These are phyloP conservation scores for Cardiocondyla obscurior DNA, from an alignment of 1,140 invertebrate species.

Conservation along the genomic window DNA sequence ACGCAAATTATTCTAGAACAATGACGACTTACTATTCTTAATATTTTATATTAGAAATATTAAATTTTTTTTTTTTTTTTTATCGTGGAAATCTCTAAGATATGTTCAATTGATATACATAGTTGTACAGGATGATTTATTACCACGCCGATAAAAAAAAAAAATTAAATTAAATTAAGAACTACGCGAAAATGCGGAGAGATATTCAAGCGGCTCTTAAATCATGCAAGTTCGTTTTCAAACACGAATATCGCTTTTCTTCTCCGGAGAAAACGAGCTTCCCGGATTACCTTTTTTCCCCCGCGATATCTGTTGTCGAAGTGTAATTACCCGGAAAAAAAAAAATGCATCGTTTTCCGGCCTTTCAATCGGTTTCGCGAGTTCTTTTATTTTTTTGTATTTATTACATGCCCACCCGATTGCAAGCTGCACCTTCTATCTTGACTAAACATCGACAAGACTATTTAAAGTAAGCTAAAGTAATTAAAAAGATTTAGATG, in stretches of 20 bases:
- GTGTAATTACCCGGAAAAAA: background rate
- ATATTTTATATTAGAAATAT: too few species aligned
- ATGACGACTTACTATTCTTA: too few species aligned
- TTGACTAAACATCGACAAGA: background rate
- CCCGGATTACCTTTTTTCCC: background rate
- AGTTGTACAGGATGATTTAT: constrained; percentile 30
- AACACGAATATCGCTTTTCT: background rate
- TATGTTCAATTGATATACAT: too few species aligned
- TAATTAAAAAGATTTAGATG: background rate
- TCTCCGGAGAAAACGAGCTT: background rate
- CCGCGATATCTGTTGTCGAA: background rate
- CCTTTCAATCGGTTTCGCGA: background rate
- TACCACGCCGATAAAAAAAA: constrained; percentile 10
- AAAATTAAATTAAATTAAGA: too few species aligned
- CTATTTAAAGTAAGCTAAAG: background rate
- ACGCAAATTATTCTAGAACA: too few species aligned
- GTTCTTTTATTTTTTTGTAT: too few species aligned
- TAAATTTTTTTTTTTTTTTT: too few species aligned
- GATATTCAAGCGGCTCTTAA: background rate
- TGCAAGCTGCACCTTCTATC: background rate
- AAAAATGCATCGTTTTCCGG: background rate
- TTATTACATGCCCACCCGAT: background rate
- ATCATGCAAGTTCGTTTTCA: background rate
- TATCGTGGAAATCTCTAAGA: too few species aligned
- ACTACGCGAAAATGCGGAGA: background rate